Base-by-base conservation (phyloP, 1,140 invertebrate species). In the Aleiodes sp. region DNA sequence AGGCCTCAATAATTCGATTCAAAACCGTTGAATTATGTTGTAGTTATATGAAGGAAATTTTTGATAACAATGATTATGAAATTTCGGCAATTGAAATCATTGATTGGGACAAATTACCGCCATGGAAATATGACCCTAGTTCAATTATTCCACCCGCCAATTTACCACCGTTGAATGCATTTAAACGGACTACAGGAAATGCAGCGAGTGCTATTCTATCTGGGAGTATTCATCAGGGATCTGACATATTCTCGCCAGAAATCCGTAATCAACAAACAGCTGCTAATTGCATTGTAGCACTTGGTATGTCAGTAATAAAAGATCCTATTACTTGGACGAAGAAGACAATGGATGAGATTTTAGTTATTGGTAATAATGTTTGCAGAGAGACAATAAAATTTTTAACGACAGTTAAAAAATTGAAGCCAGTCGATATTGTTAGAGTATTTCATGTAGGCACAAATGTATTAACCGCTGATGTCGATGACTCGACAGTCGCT, bases 111-210 rank as follows among this genome's bases (percentile, higher is more conserved):
- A 78, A 78, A 57, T 33, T 75, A 2, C 72, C 76, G 2, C 75
- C 79, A 1, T 78, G 74, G 76, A 78, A 78, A 33, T 76, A 74
- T 62, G 79, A 81, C 29, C 80, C 81, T 0, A 82, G 78, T 65
- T 71, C 76, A 10, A 78, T 75, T 0, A 74, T 83, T 24, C 75
- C 78, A 0, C 76, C 80, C 4, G 76, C 78, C 0, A 80, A 80
- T 67, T 56, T 84, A 14, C 84, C 84, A 0, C 77, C 80, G 2
- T 65, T 85, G 16, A 85, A 85, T 59, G 83, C 81, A 0, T 83
- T 75, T 43, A 77, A 46, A 41, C 76, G 69, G n/a, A 68, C 43
- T 80, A 1, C 67, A 46, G 56, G 4, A 3, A 80, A 76, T 14
- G 75, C 73, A 2, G 78, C 83, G 2, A 66, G 82, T 43, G 83